Percentiles rank a stretch among this genome's conserved stretches.
phyloP scores from a whole-genome alignment of 2,888 invertebrate genomes.

The Tachina lurida region DNA sequence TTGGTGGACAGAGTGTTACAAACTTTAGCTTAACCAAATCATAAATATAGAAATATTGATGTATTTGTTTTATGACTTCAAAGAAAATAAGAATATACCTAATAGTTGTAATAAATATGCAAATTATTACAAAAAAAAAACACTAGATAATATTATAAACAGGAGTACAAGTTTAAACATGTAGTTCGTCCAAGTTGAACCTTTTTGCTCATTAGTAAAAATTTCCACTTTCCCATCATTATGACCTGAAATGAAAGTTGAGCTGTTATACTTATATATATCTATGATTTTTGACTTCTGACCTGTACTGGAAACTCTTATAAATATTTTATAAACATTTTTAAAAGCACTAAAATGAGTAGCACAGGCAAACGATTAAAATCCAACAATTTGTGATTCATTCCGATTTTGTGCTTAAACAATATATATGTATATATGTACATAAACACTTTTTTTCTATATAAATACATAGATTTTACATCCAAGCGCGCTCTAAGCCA shows the following conservation, averaged over 20 bases:
- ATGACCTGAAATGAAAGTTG: not conserved
- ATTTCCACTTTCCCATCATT: too few species aligned
- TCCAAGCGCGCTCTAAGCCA: not conserved
- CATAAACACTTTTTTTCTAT: conserved; percentile 1
- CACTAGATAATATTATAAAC: too few species aligned
- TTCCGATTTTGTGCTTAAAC: conserved; percentile 30
- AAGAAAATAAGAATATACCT: too few species aligned
- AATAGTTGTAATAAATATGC: too few species aligned
- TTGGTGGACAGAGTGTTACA: too few species aligned
- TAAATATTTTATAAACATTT: not conserved
- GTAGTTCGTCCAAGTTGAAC: too few species aligned
- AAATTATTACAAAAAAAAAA: too few species aligned
- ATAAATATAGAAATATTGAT: too few species aligned
- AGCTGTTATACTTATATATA: not conserved
- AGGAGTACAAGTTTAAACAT: too few species aligned
- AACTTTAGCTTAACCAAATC: too few species aligned
- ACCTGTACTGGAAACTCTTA: conserved; percentile 3
- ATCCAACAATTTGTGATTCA: conserved; percentile 62
- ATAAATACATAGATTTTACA: conserved; percentile 16
- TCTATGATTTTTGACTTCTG: not conserved
- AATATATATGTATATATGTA: not conserved
- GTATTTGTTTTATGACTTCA: too few species aligned
- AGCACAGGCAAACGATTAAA: conserved; percentile 60
- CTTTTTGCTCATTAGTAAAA: too few species aligned
- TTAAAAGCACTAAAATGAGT: conserved; percentile 13